A percentile compares a stretch with the other conserved stretches of the same genome.
These are phyloP conservation scores for Adelges cooleyi DNA, from an alignment of 1,140 invertebrate genomes.

Conservation along the genomic window DNA sequence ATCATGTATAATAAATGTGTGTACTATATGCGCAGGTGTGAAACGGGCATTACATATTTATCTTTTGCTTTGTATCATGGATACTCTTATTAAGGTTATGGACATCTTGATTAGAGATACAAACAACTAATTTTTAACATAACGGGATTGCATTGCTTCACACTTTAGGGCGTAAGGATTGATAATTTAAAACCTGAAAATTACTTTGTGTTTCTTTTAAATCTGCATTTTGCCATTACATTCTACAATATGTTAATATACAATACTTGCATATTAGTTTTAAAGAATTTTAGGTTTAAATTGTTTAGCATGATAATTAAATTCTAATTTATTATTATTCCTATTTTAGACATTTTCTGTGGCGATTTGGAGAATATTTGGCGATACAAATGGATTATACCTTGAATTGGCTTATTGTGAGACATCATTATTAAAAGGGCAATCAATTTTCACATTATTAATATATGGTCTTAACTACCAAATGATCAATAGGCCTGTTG, in stretches of 20 bases:
- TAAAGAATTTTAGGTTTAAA: too few relatives aligned
- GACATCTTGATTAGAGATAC: too few relatives aligned
- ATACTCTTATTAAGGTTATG: too few relatives aligned
- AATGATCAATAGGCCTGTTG: neutral
- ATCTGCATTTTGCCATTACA: neutral
- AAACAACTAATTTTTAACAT: too few relatives aligned
- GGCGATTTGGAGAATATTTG: conserved; percentile 27
- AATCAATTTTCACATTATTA: conserved; percentile 21
- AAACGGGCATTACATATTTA: too few relatives aligned
- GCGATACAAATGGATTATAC: conserved; percentile 21
- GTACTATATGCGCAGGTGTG: too few relatives aligned
- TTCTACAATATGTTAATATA: neutral
- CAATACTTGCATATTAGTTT: neutral
- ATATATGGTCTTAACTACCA: conserved; percentile 22
- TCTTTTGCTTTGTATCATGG: too few relatives aligned
- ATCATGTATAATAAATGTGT: too few relatives aligned
- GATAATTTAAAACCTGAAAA: too few relatives aligned
- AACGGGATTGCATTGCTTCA: too few relatives aligned
- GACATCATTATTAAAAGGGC: conserved; percentile 13
- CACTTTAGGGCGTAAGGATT: too few relatives aligned
- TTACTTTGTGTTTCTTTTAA: neutral
- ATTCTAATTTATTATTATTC: neutral
- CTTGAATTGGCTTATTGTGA: conserved; percentile 19
- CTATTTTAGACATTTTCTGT: conserved; percentile 15
- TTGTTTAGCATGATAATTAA: too few relatives aligned